Evolutionary conservation across 2,888 invertebrate species (phyloP).

Genomic region (Cloeon dipterum): DNA sequence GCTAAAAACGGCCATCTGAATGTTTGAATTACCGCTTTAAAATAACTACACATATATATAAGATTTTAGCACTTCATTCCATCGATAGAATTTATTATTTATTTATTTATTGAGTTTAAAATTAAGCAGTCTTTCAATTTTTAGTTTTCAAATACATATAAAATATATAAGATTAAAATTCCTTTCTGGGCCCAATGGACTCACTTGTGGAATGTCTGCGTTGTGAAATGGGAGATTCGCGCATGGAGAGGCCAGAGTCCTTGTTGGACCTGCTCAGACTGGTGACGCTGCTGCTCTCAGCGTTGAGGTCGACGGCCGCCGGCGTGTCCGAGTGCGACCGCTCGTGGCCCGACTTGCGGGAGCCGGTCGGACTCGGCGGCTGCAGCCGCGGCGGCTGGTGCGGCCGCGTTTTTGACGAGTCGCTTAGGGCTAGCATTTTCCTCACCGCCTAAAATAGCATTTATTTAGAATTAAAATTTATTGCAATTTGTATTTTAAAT

Average conservation of each 20-base stretch:
- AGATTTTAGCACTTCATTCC: too few species aligned
- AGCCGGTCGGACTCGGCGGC: constrained; percentile 14
- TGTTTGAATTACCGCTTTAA: too few species aligned
- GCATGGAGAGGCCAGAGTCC: constrained; percentile 24
- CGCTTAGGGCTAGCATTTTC: constrained; percentile 78
- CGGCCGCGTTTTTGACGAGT: constrained; percentile 70
- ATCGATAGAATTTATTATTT: too few species aligned
- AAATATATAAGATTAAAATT: constrained; percentile 1
- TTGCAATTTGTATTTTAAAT: too few species aligned
- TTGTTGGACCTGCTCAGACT: constrained; percentile 67
- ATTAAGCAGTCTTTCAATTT: constrained; percentile 12
- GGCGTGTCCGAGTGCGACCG: constrained; percentile 77
- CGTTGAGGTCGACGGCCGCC: constrained; percentile 70
- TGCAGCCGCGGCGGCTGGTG: constrained; percentile 44
- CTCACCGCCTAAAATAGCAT: too few species aligned
- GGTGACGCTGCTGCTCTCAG: constrained; percentile 88
- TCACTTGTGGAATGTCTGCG: too few species aligned
- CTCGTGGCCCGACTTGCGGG: constrained; percentile 48
- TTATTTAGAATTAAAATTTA: too few species aligned
- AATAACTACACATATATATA: too few species aligned
- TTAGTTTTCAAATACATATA: constrained; percentile 8
- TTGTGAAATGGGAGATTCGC: not conserved
- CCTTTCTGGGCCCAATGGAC: not conserved
- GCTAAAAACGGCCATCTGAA: too few species aligned
- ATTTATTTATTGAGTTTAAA: too few species aligned